These are phyloP conservation scores for Hydra vulgaris DNA, from an alignment of 30 jellyfish, hydroid and myxozoan genomes.

Conservation along the genomic window DNA sequence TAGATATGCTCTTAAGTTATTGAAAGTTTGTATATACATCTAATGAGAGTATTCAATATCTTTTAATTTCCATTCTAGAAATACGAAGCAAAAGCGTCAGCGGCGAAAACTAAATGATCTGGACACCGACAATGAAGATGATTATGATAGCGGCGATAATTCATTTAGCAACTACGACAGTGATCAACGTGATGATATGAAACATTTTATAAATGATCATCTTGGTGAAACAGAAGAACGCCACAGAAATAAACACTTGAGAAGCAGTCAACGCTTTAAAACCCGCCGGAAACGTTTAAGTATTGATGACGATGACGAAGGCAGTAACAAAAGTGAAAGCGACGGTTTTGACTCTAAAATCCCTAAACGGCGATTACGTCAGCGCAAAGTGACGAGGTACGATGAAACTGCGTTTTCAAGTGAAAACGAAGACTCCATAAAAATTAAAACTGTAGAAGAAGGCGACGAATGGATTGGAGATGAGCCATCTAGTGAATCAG, in stretches of 20 bases:
- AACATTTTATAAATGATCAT: conserved; percentile 37
- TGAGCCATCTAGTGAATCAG: conserved; percentile 15
- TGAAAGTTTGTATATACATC: too few species aligned
- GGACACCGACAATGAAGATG: conserved; percentile 10
- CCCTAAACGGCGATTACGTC: conserved; percentile 7
- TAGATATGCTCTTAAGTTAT: too few species aligned
- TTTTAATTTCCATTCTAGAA: conserved; percentile 4
- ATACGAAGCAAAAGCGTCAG: background rate
- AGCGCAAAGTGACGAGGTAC: background rate
- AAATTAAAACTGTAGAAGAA: conserved; percentile 46
- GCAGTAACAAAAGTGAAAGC: background rate
- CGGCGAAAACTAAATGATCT: conserved; percentile 19
- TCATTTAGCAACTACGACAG: conserved; percentile 36
- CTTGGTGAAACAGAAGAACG: conserved; percentile 56
- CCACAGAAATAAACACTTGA: conserved; percentile 16
- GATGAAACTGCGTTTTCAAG: conserved; percentile 12
- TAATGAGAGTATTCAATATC: too few species aligned
- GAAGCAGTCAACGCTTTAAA: conserved; percentile 7
- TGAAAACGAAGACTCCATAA: conserved; percentile 30
- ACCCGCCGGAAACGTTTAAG: conserved; percentile 6
- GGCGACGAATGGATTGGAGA: conserved; percentile 41
- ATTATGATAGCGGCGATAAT: conserved; percentile 19
- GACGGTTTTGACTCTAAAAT: conserved; percentile 16
- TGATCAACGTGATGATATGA: conserved; percentile 19
- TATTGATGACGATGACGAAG: background rate